Evolutionary conservation across 2,113 vertebrate genomes (phyloP).

Genomic region (rabbit (Oryctolagus cuniculus)): DNA sequence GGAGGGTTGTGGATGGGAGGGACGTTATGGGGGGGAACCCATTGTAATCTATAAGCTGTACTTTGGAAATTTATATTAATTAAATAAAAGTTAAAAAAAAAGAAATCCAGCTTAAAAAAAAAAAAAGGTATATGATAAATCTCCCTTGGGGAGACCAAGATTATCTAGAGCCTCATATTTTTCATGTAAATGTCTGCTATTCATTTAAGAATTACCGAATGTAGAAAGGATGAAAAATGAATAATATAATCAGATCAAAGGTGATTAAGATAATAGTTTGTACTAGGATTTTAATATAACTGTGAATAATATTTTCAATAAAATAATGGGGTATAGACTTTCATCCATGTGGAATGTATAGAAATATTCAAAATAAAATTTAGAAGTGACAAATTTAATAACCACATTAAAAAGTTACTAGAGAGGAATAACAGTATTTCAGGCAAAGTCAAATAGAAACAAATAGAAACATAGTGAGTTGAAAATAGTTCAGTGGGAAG

Average conservation of each 20-base stretch:
- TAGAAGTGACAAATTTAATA: not conserved
- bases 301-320: constrained; percentile 3
- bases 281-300: not conserved
- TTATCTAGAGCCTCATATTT: not conserved
- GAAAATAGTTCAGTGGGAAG: not conserved
- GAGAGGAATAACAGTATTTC: not conserved
- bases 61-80: too few species aligned
- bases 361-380: not conserved
- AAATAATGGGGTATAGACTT: not conserved
- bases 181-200: not conserved
- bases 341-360: not conserved
- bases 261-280: not conserved
- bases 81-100: too few species aligned
- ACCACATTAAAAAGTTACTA: not conserved
- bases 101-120: too few species aligned
- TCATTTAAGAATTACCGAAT: not conserved
- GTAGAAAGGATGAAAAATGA: not conserved
- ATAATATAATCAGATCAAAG: not conserved
- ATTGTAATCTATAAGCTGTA: too few species aligned
- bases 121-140: not conserved
- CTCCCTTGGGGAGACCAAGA: not conserved
- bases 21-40: too few species aligned
- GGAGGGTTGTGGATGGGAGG: too few species aligned
- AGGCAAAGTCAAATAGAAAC: not conserved
- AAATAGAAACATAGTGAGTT: not conserved